Conservation (phyloP, 2,113 vertebrate species). For the Fregetta grallaria region DNA sequence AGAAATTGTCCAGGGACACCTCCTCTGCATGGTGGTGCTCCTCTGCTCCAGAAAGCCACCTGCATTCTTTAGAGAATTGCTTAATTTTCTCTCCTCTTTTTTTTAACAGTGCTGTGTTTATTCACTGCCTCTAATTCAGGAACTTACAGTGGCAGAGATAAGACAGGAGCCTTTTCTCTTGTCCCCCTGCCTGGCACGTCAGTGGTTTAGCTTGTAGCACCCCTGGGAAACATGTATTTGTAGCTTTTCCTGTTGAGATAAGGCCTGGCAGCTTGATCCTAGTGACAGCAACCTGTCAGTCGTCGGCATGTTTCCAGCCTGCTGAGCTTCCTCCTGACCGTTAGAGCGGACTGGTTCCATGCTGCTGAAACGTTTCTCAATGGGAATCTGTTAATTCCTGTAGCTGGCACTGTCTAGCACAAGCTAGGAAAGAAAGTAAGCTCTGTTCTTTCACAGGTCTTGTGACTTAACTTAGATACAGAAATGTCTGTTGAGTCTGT, state of each 20-base stretch:
- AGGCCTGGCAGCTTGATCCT: not conserved
- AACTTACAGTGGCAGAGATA: not conserved
- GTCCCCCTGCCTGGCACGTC: not conserved
- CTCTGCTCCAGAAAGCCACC: not conserved
- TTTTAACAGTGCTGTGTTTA: not conserved
- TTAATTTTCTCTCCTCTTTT: not conserved
- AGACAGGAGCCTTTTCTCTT: not conserved
- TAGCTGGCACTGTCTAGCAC: constrained; percentile 33
- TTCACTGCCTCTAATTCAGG: constrained; percentile 23
- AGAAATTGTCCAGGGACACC: not conserved
- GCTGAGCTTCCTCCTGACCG: not conserved
- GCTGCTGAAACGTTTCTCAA: not conserved
- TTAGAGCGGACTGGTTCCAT: not conserved
- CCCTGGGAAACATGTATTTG: not conserved
- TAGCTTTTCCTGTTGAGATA: constrained; percentile 24
- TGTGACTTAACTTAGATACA: not conserved
- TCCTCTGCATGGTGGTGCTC: not conserved
- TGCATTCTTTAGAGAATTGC: not conserved
- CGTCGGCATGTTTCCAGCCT: not conserved
- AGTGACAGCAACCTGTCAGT: constrained; percentile 10
- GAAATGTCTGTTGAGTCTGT: not conserved
- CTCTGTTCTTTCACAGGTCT: not conserved
- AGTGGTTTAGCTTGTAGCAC: not conserved
- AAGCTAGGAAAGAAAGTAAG: not conserved
- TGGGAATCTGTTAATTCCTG: constrained; percentile 15